A percentile compares a stretch with the other conserved stretches of the same genome.
phyloP scores from a whole-genome alignment of 1,140 invertebrate species.

The Trachymyrmex septentrionalis region DNA sequence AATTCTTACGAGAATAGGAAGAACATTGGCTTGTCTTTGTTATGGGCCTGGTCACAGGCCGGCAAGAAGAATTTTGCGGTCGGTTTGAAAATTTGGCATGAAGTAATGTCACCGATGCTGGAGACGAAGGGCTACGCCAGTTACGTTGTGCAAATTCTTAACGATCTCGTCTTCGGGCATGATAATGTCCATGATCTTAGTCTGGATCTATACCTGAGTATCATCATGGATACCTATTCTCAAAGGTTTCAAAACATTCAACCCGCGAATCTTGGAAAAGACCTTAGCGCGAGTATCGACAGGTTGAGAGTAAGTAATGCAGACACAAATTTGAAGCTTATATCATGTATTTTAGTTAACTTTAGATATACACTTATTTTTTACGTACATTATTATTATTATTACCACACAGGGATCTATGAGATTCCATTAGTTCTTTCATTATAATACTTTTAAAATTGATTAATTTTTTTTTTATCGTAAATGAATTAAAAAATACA shows the following conservation, averaged over 20 bases:
- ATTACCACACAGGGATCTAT: no score
- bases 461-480: no score
- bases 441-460: no score
- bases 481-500: no score
- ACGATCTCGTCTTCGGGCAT: constrained; percentile 87
- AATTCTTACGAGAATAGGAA: constrained; percentile 94
- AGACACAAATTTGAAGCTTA: neutral
- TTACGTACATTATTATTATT: no score
- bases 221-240: constrained; percentile 82
- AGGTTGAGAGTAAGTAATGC: constrained; percentile 83
- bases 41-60: constrained; percentile 93
- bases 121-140: constrained; percentile 91
- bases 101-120: constrained; percentile 92
- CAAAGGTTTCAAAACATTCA: constrained; percentile 80
- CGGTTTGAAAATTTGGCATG: constrained; percentile 94
- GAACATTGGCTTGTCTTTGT: constrained; percentile 91
- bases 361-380: no score
- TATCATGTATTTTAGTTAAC: neutral
- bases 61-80: constrained; percentile 89
- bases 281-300: constrained; percentile 81
- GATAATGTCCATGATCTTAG: constrained; percentile 81
- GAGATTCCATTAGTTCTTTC: no score
- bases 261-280: constrained; percentile 70
- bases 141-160: constrained; percentile 90
- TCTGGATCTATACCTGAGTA: constrained; percentile 84